Percentiles rank a stretch among this genome's conserved stretches.
Conservation (phyloP, 2,888 invertebrate species). For the Sinopyrophorus schimmeli region DNA sequence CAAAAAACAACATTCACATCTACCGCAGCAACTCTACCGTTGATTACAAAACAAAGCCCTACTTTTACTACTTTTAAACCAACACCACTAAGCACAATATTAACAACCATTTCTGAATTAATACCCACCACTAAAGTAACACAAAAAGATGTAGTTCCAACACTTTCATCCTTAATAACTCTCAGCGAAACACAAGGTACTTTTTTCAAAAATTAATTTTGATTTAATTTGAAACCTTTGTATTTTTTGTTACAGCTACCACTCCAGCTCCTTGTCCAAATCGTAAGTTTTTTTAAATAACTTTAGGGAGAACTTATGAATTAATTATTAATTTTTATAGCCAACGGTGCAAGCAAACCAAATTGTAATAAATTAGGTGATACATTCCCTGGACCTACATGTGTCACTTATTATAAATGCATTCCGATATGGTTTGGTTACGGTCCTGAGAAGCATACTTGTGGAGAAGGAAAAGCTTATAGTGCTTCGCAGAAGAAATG, state of each 20-base stretch:
- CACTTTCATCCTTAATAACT: background rate
- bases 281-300: slow-evolving; percentile 7
- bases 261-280: slow-evolving; percentile 13
- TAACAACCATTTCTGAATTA: background rate
- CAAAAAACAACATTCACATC: background rate
- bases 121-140: no score
- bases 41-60: background rate
- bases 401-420: slow-evolving; percentile 25
- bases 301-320: background rate
- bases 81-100: background rate
- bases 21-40: slow-evolving; percentile 1
- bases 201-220: no score
- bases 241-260: slow-evolving; percentile 10
- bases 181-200: no score
- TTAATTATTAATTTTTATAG: background rate
- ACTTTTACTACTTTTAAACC: background rate
- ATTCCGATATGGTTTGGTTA: slow-evolving; percentile 22
- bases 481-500: slow-evolving; percentile 15
- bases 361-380: slow-evolving; percentile 7
- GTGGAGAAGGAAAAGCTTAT: slow-evolving; percentile 19
- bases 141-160: no score
- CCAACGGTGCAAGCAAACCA: slow-evolving; percentile 4
- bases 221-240: background rate
- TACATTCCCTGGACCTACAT: slow-evolving; percentile 15
- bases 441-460: slow-evolving; percentile 13